Base-by-base conservation (phyloP, 2,113 vertebrate species). In the Sylvilagus bachmani region DNA sequence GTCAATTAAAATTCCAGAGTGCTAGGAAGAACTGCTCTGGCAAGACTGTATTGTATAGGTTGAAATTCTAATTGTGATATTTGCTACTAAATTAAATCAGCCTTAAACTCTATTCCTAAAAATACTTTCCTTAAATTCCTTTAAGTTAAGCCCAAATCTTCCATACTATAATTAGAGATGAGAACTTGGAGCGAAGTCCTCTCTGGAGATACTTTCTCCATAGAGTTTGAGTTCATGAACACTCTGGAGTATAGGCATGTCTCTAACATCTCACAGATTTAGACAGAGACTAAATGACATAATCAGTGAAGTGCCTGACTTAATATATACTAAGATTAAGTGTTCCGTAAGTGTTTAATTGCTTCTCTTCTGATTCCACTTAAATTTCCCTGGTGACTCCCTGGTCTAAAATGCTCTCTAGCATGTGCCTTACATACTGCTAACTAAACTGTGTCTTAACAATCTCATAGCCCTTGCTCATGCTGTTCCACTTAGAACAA, bases 371-470 rank as follows among this genome's bases (percentile, higher is more conserved):
- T 5, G 13, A 67, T 31, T 74, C 7, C 25, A 75, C 24, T 38
- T 10, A 55, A 51, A 58, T 64, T 19, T 49, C 10, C 22, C 55
- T 66, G 22, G 53, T 36, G n/a, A 6, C 6, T 51, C 49, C 81
- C 73, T 1, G 62, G 71, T 49, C 82, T 13, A 95, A 95, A 94
- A 78, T 71, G 12, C n/a, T 88, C 19, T 75, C 44, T 66, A 64
- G 31, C 2, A 24, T 36, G 36, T 22, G n/a, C 7, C 22, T 11
- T 11, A 38, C 2, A 80, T 53, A 5, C 5, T 36, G 17, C 61
- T 44, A 33, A 51, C 10, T 38, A 58, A 64, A 80, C 16, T 75
- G 31, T 75, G 3, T 6, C 29, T 51, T 84, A n/a, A 71, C 22
- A 70, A 31, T 3, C 22, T 61, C 25, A 61, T 22, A 24, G 77